Conservation (phyloP, 1,140 invertebrate species). For the Bradysia coprophila region DNA sequence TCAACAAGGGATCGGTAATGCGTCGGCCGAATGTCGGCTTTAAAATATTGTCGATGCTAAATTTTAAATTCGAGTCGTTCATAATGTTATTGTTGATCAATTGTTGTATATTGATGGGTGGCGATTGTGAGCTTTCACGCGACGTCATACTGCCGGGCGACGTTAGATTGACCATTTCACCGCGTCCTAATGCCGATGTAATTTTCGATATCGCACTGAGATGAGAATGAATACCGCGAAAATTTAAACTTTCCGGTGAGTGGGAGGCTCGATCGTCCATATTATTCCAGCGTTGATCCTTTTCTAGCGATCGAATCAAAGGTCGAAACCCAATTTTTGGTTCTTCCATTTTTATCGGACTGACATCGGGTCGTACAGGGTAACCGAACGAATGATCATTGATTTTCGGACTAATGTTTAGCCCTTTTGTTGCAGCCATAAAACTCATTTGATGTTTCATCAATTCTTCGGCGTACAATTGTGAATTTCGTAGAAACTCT, state of each 20-base stretch:
- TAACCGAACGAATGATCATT: background rate
- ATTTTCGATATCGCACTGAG: slow-evolving; percentile 12
- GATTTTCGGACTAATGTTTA: background rate
- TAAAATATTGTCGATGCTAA: slow-evolving; percentile 84
- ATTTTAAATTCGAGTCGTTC: slow-evolving; percentile 53
- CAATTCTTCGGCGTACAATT: slow-evolving; percentile 22
- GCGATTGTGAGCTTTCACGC: slow-evolving; percentile 4
- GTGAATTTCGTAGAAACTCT: slow-evolving; percentile 21
- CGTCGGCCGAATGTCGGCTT: slow-evolving; percentile 72
- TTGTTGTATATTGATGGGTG: background rate
- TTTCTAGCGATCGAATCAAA: background rate
- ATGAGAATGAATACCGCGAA: slow-evolving; percentile 7
- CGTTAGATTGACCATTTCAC: slow-evolving; percentile 7
- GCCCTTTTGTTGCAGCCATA: slow-evolving; percentile 18
- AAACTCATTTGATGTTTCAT: slow-evolving; percentile 24
- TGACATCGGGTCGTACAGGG: background rate
- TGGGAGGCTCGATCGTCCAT: background rate
- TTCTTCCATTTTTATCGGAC: background rate
- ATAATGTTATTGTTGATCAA: slow-evolving; percentile 10
- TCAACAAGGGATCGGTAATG: slow-evolving; percentile 45
- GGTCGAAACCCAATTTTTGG: slow-evolving; percentile 2
- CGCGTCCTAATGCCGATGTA: slow-evolving; percentile 11
- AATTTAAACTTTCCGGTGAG: slow-evolving; percentile 1
- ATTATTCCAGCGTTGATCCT: background rate
- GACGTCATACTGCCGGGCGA: slow-evolving; percentile 1